Conservation (phyloP, 2,113 vertebrate genomes). For the Microtus richardsoni region DNA sequence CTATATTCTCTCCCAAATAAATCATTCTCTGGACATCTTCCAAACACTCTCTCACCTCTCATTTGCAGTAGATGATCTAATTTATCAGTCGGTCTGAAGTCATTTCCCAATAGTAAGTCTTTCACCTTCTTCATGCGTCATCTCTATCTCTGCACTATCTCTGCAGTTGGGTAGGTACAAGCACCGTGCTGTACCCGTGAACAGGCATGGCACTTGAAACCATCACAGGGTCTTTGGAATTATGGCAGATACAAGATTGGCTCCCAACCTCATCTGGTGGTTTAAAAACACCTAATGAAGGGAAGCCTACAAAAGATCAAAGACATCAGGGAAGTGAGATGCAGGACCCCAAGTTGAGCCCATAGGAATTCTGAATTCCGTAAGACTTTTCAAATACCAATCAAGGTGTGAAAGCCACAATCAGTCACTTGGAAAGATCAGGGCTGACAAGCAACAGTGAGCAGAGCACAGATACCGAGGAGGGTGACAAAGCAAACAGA, state of each 20-base stretch:
- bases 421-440: conserved; percentile 24
- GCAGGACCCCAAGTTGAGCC: background rate
- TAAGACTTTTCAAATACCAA: conserved; percentile 48
- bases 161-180: background rate
- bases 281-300: conserved; percentile 26
- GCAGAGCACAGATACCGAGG: background rate
- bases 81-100: background rate
- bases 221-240: background rate
- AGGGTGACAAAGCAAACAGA: background rate
- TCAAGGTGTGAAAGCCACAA: conserved; percentile 40
- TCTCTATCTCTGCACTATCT: conserved; percentile 29
- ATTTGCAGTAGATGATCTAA: conserved; percentile 6
- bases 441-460: background rate
- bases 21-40: conserved; percentile 3
- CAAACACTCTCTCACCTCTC: background rate
- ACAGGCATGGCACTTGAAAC: background rate
- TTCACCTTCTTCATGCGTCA: background rate
- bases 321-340: background rate
- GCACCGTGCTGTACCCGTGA: background rate
- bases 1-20: conserved; percentile 16
- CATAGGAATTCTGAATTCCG: background rate
- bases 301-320: conserved; percentile 28
- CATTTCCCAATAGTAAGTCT: background rate
- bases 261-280: background rate
- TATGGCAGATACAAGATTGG: background rate